These are phyloP conservation scores for Rhinolophus ferrumequinum DNA, from an alignment of 2,113 vertebrate species.

Conservation along the genomic window DNA sequence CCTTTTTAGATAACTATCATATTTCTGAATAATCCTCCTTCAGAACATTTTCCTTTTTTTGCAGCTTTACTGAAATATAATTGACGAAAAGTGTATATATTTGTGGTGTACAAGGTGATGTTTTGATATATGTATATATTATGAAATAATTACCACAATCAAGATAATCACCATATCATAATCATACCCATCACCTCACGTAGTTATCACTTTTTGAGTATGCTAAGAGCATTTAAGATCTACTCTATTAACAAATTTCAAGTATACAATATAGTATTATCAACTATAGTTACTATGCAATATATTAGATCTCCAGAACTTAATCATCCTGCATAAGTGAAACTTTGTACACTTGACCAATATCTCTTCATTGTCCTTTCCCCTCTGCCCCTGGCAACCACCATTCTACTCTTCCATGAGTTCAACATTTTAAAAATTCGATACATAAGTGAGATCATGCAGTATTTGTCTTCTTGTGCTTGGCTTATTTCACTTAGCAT, in stretches of 20 bases:
- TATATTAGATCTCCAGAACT: not conserved
- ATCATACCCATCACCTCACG: not conserved
- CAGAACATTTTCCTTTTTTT: not conserved
- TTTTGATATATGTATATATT: not conserved
- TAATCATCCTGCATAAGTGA: not conserved
- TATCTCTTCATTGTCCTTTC: not conserved
- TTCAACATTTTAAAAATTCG: not conserved
- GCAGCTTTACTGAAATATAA: not conserved
- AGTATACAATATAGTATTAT: not conserved
- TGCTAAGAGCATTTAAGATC: not conserved
- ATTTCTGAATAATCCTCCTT: conserved; percentile 45
- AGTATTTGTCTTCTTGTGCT: not conserved
- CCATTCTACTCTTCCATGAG: not conserved
- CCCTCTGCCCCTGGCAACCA: not conserved
- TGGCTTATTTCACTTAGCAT: not conserved
- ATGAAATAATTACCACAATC: not conserved
- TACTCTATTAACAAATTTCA: not conserved
- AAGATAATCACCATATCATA: not conserved
- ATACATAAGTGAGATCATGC: not conserved
- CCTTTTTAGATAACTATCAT: not conserved
- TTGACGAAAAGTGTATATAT: not conserved
- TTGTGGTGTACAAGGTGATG: not conserved
- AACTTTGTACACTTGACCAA: not conserved
- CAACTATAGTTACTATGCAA: not conserved
- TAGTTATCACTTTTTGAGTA: not conserved